Evolutionary conservation across 2,797 vertebrate genomes (phyloP), one percentile per base, ranked within the genome.

Genomic region (Halcyon chelicuti): DNA sequence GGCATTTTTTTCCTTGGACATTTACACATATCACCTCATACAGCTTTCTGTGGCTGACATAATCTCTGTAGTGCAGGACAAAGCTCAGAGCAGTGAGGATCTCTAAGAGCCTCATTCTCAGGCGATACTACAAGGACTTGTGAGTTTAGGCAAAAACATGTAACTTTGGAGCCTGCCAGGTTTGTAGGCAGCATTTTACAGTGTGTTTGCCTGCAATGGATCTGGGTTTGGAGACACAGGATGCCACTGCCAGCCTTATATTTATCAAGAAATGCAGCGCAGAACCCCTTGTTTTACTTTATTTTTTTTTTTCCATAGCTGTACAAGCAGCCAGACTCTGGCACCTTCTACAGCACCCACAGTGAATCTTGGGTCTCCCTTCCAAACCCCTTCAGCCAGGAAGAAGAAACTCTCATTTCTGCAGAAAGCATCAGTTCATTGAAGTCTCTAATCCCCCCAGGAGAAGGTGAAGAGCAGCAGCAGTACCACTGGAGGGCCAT

Each of bases 351-450:
- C 74, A 99, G 97, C 39, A 97, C 91, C 13, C 44, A 63, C 49
- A 98, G 73, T 10, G 98, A 97, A 80, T 70, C 93, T 40, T 55
- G 39, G 67, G 98, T 96, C 65, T 97, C 91, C 51, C 20, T 88
- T 77, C 95, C 91, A 97, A 98, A 98, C 46, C 83, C 70, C 28
- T 29, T 61, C 93, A 99, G 97, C 98, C 98, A 98, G 3, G 89
- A 97, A 42, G 96, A 97, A 62, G 98, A 97, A 80, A 78, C 52
- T 96, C 61, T 95, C 39, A 98, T 97, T 91, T 99, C 98, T 96
- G 97, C 97, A 20, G 98, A 98, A 74, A 98, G 97, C 98, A 98
- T 98, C 86, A 98, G 83, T n/a, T 99, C 98, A 22, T 98, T 98
- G 77, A 98, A 97, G 94, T 94, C 98, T 85, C 88, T 98, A 90